These are phyloP conservation scores for Mormyrops attenuatus DNA, from an alignment of 2,797 vertebrate species.

Conservation along the genomic window DNA sequence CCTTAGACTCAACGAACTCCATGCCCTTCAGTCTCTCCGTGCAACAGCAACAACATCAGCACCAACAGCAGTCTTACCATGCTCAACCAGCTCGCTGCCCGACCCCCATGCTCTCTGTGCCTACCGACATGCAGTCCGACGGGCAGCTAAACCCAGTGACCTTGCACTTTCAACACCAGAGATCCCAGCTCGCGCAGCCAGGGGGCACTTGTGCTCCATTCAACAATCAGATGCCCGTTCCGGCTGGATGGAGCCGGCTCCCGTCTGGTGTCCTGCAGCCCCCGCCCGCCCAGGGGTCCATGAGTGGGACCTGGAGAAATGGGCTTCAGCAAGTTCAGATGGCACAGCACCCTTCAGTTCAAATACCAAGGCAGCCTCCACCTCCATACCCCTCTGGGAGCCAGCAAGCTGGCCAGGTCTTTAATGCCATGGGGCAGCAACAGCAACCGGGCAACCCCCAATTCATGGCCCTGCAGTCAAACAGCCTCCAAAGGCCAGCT, in stretches of 20 bases:
- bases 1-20: background rate
- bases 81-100: background rate
- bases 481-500: slow-evolving; percentile 69
- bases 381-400: slow-evolving; percentile 97
- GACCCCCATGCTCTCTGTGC: background rate
- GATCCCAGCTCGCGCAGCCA: background rate
- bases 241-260: slow-evolving; percentile 91
- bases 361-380: slow-evolving; percentile 93
- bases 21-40: background rate
- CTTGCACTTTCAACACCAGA: background rate
- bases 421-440: slow-evolving; percentile 77
- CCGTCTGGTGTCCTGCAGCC: slow-evolving; percentile 82
- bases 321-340: slow-evolving; percentile 78
- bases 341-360: slow-evolving; percentile 83
- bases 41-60: background rate
- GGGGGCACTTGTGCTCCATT: background rate
- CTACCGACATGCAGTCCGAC: background rate
- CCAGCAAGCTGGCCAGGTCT: slow-evolving; percentile 87
- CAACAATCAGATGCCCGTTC: slow-evolving; percentile 76
- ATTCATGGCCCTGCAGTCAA: slow-evolving; percentile 36
- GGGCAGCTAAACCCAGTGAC: background rate
- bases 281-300: slow-evolving; percentile 72
- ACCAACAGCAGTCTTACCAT: background rate
- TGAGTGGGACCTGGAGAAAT: slow-evolving; percentile 86
- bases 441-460: slow-evolving; percentile 30